Conservation (phyloP, 2,113 vertebrate genomes). For the Pipra filicauda region DNA sequence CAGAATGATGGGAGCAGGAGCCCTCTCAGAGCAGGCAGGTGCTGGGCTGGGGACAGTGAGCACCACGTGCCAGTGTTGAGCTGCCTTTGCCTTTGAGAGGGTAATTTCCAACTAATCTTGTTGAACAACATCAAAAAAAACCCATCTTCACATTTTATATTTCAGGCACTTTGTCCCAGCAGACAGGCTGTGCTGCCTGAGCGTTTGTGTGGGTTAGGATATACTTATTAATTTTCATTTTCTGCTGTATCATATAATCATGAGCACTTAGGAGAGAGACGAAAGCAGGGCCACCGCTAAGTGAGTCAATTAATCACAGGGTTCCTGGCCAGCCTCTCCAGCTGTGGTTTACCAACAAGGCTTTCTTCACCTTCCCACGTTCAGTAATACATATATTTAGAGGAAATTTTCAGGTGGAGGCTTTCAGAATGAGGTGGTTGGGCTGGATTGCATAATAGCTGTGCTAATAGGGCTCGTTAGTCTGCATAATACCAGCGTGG, state of each 20-base stretch:
- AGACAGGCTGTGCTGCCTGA: background rate
- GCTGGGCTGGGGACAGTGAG: background rate
- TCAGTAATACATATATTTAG: background rate
- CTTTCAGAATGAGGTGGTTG: background rate
- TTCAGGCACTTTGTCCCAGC: background rate
- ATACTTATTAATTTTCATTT: conserved; percentile 9
- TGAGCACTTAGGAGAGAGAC: background rate
- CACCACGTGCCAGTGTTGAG: background rate
- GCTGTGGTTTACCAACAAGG: background rate
- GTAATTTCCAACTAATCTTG: background rate
- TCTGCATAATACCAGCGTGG: background rate
- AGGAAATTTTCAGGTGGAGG: background rate
- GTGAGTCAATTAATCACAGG: background rate
- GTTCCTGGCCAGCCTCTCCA: background rate
- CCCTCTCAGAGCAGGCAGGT: background rate
- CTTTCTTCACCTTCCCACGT: background rate
- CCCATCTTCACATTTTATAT: fast-evolving
- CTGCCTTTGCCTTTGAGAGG: background rate
- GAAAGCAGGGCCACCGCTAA: background rate
- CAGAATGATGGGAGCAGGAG: background rate
- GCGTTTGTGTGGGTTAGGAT: background rate
- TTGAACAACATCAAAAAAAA: background rate
- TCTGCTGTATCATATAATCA: background rate
- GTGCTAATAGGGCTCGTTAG: background rate
- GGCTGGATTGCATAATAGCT: background rate